Base-by-base conservation (phyloP, 2,888 invertebrate genomes). In the Oscheius sp. region DNA sequence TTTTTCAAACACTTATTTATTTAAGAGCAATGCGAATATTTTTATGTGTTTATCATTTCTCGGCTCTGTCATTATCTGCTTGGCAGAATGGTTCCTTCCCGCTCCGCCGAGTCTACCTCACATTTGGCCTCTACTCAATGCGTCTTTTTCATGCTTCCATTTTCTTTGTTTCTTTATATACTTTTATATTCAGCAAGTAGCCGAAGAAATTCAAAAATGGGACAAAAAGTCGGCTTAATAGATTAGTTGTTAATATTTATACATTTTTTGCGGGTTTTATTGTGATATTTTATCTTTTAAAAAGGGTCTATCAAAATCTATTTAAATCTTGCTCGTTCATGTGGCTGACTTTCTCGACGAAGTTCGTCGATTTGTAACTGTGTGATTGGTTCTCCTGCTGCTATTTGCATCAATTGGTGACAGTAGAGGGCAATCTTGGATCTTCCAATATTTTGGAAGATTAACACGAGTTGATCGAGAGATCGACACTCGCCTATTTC, bases 61-160 rank as follows among this genome's bases (percentile, higher is more conserved):
- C 20, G 30, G 26, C 4, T 26, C 71, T n/a, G 59, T 73, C 17
- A 28, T 41, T 4, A 56, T 72, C 30, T 77, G 72, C 63, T n/a
- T 70, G 22, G 38, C 74, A 6, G 74, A 77, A 36, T 30, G 79
- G 45, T 72, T 72, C 54, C 70, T 70, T 2, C 44, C 67, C 2
- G 74, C 94, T 2, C 94, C 94, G 0, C 84, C 86, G 0, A 88
- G 88, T 71, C 92, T 92, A 80, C 95, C 95, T 0, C 92, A 95
- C 88, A 86, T 95, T 38, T 94, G 91, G 87, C 90, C 93, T 0
- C 88, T 95, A 51, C 87, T 93, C 26, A 90, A 94, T 72, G 92
- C 94, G 0, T 88, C 91, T 6, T 94, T 91, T 87, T 92, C 92
- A 8, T 95, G 92, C 87, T 86, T 88, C 1, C 94, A 95, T 89